These are phyloP conservation scores for Caenorhabditis brenneri DNA, from an alignment of 1,140 invertebrate genomes.

Conservation along the genomic window DNA sequence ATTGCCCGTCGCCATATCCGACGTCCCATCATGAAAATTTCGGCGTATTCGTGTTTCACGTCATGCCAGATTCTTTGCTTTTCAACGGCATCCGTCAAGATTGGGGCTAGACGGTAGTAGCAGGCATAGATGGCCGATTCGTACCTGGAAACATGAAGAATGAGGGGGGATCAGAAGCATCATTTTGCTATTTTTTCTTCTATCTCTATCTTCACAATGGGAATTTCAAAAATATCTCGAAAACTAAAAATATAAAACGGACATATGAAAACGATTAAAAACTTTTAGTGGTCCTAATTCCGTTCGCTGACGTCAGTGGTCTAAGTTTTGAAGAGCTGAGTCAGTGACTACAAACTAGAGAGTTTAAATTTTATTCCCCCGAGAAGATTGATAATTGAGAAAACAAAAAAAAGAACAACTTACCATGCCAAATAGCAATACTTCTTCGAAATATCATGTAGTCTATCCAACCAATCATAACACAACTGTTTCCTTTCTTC, in stretches of 20 bases:
- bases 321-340: too few relatives aligned
- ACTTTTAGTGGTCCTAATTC: neutral
- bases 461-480: conserved; percentile 51
- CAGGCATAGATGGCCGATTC: conserved; percentile 54
- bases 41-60: conserved; percentile 52
- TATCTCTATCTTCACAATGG: too few relatives aligned
- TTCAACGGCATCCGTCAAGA: conserved; percentile 20
- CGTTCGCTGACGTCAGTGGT: neutral
- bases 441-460: conserved; percentile 49
- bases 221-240: neutral
- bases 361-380: neutral
- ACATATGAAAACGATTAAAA: neutral
- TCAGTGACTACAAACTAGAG: too few relatives aligned
- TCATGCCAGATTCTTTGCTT: conserved; percentile 49
- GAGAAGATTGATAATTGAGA: too few relatives aligned
- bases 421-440: conserved; percentile 54
- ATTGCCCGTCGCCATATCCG: conserved; percentile 51
- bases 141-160: conserved; percentile 49
- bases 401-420: too few relatives aligned
- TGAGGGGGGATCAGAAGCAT: neutral
- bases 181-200: too few relatives aligned
- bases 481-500: conserved; percentile 51
- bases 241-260: neutral
- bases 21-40: conserved; percentile 54
- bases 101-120: conserved; percentile 52